A percentile compares a stretch with the other conserved stretches of the same genome.
phyloP scores from a whole-genome alignment of 2,888 invertebrate genomes.

The Hololepta plana region DNA sequence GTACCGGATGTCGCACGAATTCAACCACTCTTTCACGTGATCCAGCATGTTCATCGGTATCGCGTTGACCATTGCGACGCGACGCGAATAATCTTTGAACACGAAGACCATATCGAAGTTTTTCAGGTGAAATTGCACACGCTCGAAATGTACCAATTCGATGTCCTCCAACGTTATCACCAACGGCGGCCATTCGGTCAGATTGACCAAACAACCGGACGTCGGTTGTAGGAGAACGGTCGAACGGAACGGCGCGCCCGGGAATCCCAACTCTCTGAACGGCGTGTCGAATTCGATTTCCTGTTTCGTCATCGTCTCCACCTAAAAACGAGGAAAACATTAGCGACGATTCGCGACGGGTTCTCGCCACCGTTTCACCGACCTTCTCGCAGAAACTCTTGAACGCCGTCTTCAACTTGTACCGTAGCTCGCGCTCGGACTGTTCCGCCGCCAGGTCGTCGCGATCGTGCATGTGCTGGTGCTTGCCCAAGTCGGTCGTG shows the following conservation, averaged over 20 bases:
- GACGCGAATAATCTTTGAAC: constrained; percentile 92
- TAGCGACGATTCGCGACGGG: too few relatives aligned
- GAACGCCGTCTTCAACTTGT: constrained; percentile 94
- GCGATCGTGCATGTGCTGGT: constrained; percentile 99
- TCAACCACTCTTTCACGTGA: constrained; percentile 98
- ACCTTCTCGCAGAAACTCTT: constrained; percentile 96
- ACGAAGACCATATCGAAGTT: constrained; percentile 99
- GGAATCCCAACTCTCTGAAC: constrained; percentile 93
- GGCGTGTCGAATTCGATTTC: constrained; percentile 98
- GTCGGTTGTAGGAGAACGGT: constrained; percentile 95
- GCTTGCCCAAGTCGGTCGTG: constrained; percentile 97
- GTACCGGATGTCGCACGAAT: constrained; percentile 49
- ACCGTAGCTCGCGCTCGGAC: constrained; percentile 88
- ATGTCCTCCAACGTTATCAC: constrained; percentile 96
- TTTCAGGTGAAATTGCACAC: constrained; percentile 95
- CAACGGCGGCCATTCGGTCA: constrained; percentile 99
- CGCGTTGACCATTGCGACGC: constrained; percentile 95
- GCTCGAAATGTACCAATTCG: constrained; percentile 95
- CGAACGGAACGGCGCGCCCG: constrained; percentile 91
- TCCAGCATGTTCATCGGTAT: constrained; percentile 99
- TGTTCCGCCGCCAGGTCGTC: constrained; percentile 98
- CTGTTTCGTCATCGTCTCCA: constrained; percentile 87
- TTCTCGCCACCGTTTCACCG: too few relatives aligned
- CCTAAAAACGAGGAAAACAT: too few relatives aligned
- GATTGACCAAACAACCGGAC: constrained; percentile 90